A percentile compares a stretch with the other conserved stretches of the same genome.
Conservation (phyloP, 2,113 vertebrate species). For the Larimichthys polyactis region DNA sequence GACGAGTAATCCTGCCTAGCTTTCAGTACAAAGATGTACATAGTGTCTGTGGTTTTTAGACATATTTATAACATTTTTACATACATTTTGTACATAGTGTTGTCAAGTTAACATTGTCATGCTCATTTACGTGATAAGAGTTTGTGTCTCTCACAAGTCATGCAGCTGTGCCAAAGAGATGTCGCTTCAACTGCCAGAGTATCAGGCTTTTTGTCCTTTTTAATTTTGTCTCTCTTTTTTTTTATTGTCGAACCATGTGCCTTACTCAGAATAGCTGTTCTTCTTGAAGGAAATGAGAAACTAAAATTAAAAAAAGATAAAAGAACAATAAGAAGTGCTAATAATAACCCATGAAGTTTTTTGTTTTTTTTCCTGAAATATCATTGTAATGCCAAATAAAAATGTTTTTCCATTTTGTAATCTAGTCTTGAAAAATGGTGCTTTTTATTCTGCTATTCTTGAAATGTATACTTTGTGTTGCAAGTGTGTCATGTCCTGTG, state of each 20-base stretch:
- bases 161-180: slow-evolving; percentile 90
- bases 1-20: slow-evolving; percentile 54
- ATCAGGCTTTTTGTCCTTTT: slow-evolving; percentile 43
- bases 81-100: slow-evolving; percentile 97
- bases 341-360: slow-evolving; percentile 62
- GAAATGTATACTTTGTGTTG: slow-evolving; percentile 75
- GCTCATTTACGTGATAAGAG: slow-evolving; percentile 65
- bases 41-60: slow-evolving; percentile 86
- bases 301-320: slow-evolving; percentile 38
- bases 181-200: slow-evolving; percentile 65
- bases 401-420: slow-evolving; percentile 67
- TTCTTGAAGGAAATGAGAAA: slow-evolving; percentile 67
- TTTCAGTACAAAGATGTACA: slow-evolving; percentile 81
- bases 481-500: slow-evolving; percentile 65
- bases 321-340: slow-evolving; percentile 51
- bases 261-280: slow-evolving; percentile 62
- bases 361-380: slow-evolving; percentile 36
- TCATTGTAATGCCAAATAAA: slow-evolving; percentile 76
- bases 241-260: slow-evolving; percentile 59
- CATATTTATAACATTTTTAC: slow-evolving; percentile 90
- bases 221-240: background rate
- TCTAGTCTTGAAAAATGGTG: slow-evolving; percentile 80
- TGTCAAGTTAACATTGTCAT: slow-evolving; percentile 91
- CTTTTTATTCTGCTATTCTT: slow-evolving; percentile 79
- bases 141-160: slow-evolving; percentile 81